Conservation (phyloP, 2,797 vertebrate genomes). For the Telmatherina bonti region DNA sequence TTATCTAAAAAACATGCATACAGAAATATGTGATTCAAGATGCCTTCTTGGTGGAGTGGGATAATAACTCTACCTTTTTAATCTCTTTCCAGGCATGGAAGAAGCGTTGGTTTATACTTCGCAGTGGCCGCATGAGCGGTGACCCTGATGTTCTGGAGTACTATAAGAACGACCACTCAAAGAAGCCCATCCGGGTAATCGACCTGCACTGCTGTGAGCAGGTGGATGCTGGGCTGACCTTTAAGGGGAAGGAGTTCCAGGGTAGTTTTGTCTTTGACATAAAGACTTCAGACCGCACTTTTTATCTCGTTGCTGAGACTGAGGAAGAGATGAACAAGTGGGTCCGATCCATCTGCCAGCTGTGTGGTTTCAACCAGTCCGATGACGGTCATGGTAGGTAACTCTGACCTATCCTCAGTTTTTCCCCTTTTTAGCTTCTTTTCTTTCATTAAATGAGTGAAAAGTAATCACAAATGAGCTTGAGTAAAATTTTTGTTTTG, state of each 20-base stretch:
- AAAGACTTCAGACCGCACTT: constrained; percentile 97
- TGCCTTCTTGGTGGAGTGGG: background rate
- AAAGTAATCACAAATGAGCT: background rate
- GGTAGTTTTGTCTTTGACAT: constrained; percentile 99
- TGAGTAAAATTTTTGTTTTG: background rate
- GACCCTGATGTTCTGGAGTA: constrained; percentile 97
- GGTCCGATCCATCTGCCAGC: constrained; percentile 98
- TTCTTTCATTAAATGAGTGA: background rate
- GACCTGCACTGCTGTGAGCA: constrained; percentile 98
- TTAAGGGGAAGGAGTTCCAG: constrained; percentile 98
- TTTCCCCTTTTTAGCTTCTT: background rate
- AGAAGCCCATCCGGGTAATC: constrained; percentile 95
- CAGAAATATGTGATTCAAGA: background rate
- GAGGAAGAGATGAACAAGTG: constrained; percentile 99
- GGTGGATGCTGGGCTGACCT: constrained; percentile 95
- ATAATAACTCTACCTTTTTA: background rate
- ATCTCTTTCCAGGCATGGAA: constrained; percentile 91
- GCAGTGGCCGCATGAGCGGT: constrained; percentile 97
- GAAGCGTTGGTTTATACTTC: constrained; percentile 97
- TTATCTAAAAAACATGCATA: background rate
- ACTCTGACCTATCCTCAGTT: background rate
- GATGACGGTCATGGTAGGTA: constrained; percentile 92
- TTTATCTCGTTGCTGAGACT: constrained; percentile 97
- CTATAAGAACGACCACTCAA: constrained; percentile 98
- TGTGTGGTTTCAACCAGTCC: constrained; percentile 98